phyloP scores from a whole-genome alignment of 2,888 invertebrate species.

The Polymixis flavicincta region DNA sequence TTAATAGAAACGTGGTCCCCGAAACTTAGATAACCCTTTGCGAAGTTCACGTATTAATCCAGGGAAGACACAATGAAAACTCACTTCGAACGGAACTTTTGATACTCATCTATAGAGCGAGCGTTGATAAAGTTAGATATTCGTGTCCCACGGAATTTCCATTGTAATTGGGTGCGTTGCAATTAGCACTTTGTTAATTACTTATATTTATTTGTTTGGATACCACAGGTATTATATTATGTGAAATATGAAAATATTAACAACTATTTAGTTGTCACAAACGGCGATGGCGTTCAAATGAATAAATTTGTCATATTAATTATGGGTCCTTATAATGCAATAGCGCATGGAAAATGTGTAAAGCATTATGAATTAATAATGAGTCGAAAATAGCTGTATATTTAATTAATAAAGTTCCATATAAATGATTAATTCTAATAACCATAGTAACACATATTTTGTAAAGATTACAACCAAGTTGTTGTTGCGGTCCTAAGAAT shows the following conservation, averaged over 20 bases:
- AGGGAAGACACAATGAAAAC: constrained; percentile 83
- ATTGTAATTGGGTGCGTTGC: constrained; percentile 56
- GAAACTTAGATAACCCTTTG: constrained; percentile 87
- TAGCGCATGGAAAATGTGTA: background rate
- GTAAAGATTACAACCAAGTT: background rate
- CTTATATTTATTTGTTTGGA: constrained; percentile 46
- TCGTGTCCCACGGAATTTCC: constrained; percentile 49
- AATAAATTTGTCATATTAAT: constrained; percentile 17
- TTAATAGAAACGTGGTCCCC: constrained; percentile 87
- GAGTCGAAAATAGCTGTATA: background rate
- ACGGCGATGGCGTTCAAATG: background rate
- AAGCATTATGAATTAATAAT: background rate
- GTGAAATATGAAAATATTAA: constrained; percentile 33
- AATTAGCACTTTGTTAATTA: constrained; percentile 52
- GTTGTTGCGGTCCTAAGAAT: too few species aligned
- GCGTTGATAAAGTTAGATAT: constrained; percentile 69
- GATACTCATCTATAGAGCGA: constrained; percentile 71
- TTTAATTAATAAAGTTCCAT: background rate
- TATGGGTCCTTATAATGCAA: background rate
- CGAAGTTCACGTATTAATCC: constrained; percentile 87
- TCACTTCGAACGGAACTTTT: constrained; percentile 75
- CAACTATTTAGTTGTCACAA: constrained; percentile 24
- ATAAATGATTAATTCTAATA: background rate
- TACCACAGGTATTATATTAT: constrained; percentile 10
- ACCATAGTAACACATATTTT: too few species aligned